phyloP scores from a whole-genome alignment of 2,888 invertebrate species.

The Erannis defoliaria region DNA sequence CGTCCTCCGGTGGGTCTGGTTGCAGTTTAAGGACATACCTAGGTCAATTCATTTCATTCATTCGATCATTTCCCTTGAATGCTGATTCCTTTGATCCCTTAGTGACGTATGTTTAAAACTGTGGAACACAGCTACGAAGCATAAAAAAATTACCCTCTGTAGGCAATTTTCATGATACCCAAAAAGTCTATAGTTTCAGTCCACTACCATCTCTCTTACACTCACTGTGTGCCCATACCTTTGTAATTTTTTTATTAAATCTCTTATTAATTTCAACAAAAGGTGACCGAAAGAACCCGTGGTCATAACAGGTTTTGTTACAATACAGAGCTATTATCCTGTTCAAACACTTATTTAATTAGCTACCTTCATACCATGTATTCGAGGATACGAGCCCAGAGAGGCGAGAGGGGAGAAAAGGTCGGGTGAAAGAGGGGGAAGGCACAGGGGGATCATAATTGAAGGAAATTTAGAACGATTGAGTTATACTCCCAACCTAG shows the following conservation, averaged over 20 bases:
- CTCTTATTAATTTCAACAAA: slow-evolving; percentile 1
- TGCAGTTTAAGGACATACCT: too few species aligned
- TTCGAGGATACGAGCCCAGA: background rate
- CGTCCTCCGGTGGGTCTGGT: too few species aligned
- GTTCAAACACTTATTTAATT: slow-evolving; percentile 49
- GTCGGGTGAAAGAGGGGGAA: background rate
- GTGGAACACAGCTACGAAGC: too few species aligned
- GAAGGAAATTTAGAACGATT: slow-evolving; percentile 47
- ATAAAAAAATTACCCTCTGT: too few species aligned
- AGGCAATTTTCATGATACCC: too few species aligned
- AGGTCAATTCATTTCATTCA: too few species aligned
- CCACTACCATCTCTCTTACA: background rate
- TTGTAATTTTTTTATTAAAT: background rate
- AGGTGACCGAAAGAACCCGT: background rate
- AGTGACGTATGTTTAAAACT: too few species aligned
- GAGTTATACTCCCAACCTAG: slow-evolving; percentile 40
- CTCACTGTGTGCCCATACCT: background rate
- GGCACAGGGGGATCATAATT: slow-evolving; percentile 38
- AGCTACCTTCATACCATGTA: slow-evolving; percentile 37
- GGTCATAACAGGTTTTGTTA: slow-evolving; percentile 21
- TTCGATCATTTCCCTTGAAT: too few species aligned
- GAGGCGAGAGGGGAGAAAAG: slow-evolving; percentile 1
- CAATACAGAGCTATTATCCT: slow-evolving; percentile 42
- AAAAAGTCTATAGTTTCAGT: background rate
- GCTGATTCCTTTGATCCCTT: too few species aligned